Evolutionary conservation across 2,888 invertebrate species (phyloP), one percentile per base, ranked within the genome.

Genomic region (Griposia aprilina): DNA sequence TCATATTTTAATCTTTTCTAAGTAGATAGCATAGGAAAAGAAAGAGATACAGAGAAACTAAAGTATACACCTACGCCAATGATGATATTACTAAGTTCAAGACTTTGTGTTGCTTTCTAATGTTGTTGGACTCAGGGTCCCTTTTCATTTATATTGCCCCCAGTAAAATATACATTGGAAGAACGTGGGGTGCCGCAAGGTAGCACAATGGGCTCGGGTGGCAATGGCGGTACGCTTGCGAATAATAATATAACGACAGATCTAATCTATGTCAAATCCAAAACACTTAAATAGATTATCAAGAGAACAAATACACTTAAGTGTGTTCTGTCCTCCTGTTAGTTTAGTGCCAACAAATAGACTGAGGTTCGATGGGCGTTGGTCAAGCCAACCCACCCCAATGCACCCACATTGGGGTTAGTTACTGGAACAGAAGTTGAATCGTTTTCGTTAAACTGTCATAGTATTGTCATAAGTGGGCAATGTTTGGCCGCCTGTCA

Each of bases 401-500:
- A 67, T 45, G 11, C 11, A 13, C 0, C 41, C 66, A 17, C 7
- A 30, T 55, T 5, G 8, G 15, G 5, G 2, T 55, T 15, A 7
- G 23, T n/a, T 23, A 36, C 57, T n/a, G 57, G 2, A 73, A 59
- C 13, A n/a, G n/a, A 48, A 20, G 26, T 36, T 59, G 13, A 59
- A 59, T 45, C 2, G 3, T 50, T 10, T 50, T n/a, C 36, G n/a
- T 36, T 17, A 45, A 57, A 45, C 45, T 45, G 30, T 45, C 20
- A 20, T 73, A 65, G 23, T 50, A 20, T 30, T 30, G n/a, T 11
- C 20, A 2, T 23, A 57, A 6, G 17, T 17, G 0, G 23, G n/a
- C 26, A 75, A 23, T n/a, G 1, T 23, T 11, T 69, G 41, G 2
- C 20, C 80, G 69, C 80, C 80, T 78, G 30, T 13, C 52, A 78